These are phyloP conservation scores for Apodemia mormo DNA, from an alignment of 2,888 invertebrate genomes.

Conservation along the genomic window DNA sequence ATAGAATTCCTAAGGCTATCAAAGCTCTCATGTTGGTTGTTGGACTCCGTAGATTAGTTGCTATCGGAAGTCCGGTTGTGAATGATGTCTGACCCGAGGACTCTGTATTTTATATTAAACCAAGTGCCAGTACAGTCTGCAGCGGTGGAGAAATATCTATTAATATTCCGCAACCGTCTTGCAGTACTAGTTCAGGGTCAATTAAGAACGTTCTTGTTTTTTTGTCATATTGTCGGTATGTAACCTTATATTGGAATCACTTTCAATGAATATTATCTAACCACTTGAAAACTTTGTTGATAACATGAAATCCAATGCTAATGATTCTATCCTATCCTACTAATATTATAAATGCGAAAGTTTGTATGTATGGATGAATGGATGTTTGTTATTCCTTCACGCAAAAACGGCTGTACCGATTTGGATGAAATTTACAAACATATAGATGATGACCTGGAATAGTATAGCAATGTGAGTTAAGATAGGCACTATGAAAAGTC, in stretches of 20 bases:
- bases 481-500: too few species aligned
- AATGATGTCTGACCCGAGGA: constrained; percentile 63
- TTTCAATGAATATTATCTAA: background rate
- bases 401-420: too few species aligned
- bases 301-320: too few species aligned
- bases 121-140: constrained; percentile 50
- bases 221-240: constrained; percentile 24
- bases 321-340: too few species aligned
- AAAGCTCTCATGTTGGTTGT: constrained; percentile 59
- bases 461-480: too few species aligned
- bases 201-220: constrained; percentile 37
- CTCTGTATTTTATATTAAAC: constrained; percentile 70
- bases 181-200: constrained; percentile 69
- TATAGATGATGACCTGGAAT: too few species aligned
- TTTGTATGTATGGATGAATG: too few species aligned
- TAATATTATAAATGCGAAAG: too few species aligned
- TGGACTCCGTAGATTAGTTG: constrained; percentile 36
- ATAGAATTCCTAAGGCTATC: constrained; percentile 59
- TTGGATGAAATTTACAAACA: too few species aligned
- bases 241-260: constrained; percentile 13
- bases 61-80: constrained; percentile 67
- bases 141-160: constrained; percentile 59
- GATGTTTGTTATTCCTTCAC: too few species aligned
- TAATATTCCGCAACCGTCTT: constrained; percentile 68
- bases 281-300: too few species aligned